These are phyloP conservation scores for Arctopsyche grandis DNA, from an alignment of 1,140 invertebrate species.

Conservation along the genomic window DNA sequence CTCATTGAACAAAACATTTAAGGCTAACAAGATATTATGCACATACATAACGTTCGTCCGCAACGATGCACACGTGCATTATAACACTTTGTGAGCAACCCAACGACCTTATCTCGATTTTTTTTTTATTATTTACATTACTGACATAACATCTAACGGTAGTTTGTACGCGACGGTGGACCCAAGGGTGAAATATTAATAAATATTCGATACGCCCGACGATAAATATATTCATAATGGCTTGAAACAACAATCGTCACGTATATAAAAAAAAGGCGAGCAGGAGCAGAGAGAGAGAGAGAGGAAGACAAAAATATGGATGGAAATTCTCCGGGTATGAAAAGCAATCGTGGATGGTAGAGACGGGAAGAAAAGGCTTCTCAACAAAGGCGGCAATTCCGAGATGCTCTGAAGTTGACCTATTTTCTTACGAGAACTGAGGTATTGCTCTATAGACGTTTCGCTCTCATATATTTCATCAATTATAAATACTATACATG, in stretches of 20 bases:
- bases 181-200: no score
- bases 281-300: no score
- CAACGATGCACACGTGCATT: no score
- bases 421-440: constrained; percentile 35
- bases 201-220: background rate
- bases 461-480: constrained; percentile 20
- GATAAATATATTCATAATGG: constrained; percentile 15
- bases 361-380: constrained; percentile 31
- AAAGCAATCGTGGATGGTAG: constrained; percentile 39
- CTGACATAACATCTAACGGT: no score
- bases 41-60: no score
- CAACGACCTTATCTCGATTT: no score
- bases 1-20: no score
- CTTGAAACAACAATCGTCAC: constrained; percentile 17
- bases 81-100: no score
- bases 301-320: constrained; percentile 29
- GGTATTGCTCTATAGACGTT: constrained; percentile 33
- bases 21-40: no score
- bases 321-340: constrained; percentile 27
- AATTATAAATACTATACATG: constrained; percentile 4
- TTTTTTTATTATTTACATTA: no score
- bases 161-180: no score
- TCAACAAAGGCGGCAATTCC: constrained; percentile 40
- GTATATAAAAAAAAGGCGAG: background rate
- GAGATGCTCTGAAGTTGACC: constrained; percentile 38